Percentiles rank a stretch among this genome's conserved stretches.
phyloP scores from a whole-genome alignment of 1,140 invertebrate species.

The Tachypleus tridentatus region DNA sequence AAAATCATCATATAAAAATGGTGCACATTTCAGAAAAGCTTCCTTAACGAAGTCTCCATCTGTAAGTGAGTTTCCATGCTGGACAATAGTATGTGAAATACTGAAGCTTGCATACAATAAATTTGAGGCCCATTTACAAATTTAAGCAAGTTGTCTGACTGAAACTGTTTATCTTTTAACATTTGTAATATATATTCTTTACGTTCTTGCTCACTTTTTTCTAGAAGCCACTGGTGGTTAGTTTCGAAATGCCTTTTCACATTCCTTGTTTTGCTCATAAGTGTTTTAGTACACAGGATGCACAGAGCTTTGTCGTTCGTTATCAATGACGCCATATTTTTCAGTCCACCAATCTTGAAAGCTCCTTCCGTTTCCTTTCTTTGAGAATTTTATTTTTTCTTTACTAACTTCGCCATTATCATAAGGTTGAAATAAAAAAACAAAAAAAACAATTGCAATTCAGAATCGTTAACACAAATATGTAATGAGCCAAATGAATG shows the following conservation, averaged over 20 bases:
- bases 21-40: constrained; percentile 2
- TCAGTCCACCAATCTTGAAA: too few species aligned
- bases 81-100: neutral
- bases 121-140: neutral
- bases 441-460: too few species aligned
- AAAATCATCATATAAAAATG: neutral
- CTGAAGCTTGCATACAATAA: neutral
- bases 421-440: too few species aligned
- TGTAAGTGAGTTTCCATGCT: neutral
- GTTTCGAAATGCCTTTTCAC: neutral
- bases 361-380: too few species aligned
- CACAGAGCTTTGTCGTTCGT: neutral
- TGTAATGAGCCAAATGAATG: too few species aligned
- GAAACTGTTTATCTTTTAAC: neutral
- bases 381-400: too few species aligned
- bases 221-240: neutral
- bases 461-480: too few species aligned
- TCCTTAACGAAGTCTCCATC: constrained; percentile 1
- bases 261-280: neutral
- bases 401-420: too few species aligned
- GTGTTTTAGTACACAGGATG: neutral
- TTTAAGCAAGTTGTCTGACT: neutral
- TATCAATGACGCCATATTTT: too few species aligned
- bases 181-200: neutral
- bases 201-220: constrained; percentile 1